phyloP scores from a whole-genome alignment of 1,140 invertebrate genomes.

The Battus philenor region DNA sequence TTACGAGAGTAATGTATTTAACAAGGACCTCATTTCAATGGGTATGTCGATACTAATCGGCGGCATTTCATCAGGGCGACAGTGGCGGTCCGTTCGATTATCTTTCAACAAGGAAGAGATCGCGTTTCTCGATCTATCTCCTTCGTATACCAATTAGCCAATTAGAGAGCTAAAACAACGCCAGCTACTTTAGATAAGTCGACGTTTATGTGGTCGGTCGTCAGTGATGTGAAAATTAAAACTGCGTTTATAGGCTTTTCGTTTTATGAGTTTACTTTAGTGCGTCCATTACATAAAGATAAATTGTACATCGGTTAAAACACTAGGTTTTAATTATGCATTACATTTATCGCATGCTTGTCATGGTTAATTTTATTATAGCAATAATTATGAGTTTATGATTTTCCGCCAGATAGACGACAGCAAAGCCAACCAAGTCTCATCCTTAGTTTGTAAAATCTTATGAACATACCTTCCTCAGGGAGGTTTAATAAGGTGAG shows the following conservation, averaged over 20 bases:
- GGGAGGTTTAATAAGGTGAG: too few relatives aligned
- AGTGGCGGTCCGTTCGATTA: conserved; percentile 43
- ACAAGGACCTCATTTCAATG: conserved; percentile 60
- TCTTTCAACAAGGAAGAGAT: conserved; percentile 60
- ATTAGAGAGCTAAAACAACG: conserved; percentile 63
- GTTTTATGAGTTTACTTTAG: too few relatives aligned
- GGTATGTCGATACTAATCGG: conserved; percentile 51
- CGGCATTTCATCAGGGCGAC: conserved; percentile 59
- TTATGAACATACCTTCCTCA: too few relatives aligned
- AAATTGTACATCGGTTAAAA: too few relatives aligned
- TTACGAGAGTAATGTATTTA: conserved; percentile 33
- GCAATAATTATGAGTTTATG: too few relatives aligned
- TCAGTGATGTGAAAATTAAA: conserved; percentile 11
- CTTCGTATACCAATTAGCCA: conserved; percentile 69
- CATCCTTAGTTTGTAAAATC: too few relatives aligned
- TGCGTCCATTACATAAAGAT: too few relatives aligned
- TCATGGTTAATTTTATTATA: too few relatives aligned
- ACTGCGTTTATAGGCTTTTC: conserved; percentile 2
- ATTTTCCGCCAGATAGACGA: too few relatives aligned
- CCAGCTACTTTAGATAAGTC: conserved; percentile 41
- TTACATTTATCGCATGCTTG: too few relatives aligned
- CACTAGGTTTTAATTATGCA: too few relatives aligned
- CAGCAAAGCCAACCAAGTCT: too few relatives aligned
- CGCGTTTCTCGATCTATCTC: conserved; percentile 54
- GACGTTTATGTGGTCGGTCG: conserved; percentile 33